These are phyloP conservation scores for Siphamia tubifer DNA, from an alignment of 2,113 vertebrate genomes.

Conservation along the genomic window DNA sequence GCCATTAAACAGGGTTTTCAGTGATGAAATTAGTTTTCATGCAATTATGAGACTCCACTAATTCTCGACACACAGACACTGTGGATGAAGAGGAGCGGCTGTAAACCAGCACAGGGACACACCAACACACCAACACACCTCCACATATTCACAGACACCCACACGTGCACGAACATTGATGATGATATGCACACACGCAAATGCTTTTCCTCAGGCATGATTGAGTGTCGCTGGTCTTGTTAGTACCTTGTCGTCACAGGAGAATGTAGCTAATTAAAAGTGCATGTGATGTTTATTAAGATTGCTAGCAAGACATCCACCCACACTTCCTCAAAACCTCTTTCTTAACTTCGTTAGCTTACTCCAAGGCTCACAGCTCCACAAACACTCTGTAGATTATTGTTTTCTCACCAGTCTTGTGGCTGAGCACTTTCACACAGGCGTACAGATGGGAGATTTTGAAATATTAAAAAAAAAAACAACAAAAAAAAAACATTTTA, in stretches of 20 bases:
- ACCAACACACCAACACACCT: slow-evolving; percentile 4
- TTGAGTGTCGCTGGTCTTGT: slow-evolving; percentile 62
- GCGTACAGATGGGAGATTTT: slow-evolving; percentile 3
- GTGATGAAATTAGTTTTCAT: slow-evolving; percentile 77
- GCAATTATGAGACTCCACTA: slow-evolving; percentile 69
- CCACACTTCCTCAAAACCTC: slow-evolving; percentile 47
- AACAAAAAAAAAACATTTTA: no score
- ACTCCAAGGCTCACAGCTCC: slow-evolving; percentile 13
- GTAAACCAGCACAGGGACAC: background rate
- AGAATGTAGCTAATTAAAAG: slow-evolving; percentile 72
- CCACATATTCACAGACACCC: background rate
- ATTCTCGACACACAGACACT: slow-evolving; percentile 67
- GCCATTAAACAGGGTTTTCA: slow-evolving; percentile 71
- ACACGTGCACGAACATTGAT: background rate
- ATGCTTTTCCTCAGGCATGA: slow-evolving; percentile 42
- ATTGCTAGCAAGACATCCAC: slow-evolving; percentile 55
- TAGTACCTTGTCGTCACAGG: slow-evolving; percentile 63
- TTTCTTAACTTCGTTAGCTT: slow-evolving; percentile 61
- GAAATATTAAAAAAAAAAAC: slow-evolving; percentile 12
- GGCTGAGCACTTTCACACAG: slow-evolving; percentile 1
- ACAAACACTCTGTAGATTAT: slow-evolving; percentile 11
- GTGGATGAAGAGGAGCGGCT: slow-evolving; percentile 42
- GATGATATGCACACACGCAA: background rate
- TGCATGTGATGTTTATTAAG: slow-evolving; percentile 67
- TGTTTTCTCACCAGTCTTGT: background rate